Percentiles rank a stretch among this genome's conserved stretches.
These are phyloP conservation scores for Diabrotica balteata DNA, from an alignment of 2,888 invertebrate genomes.

Conservation along the genomic window DNA sequence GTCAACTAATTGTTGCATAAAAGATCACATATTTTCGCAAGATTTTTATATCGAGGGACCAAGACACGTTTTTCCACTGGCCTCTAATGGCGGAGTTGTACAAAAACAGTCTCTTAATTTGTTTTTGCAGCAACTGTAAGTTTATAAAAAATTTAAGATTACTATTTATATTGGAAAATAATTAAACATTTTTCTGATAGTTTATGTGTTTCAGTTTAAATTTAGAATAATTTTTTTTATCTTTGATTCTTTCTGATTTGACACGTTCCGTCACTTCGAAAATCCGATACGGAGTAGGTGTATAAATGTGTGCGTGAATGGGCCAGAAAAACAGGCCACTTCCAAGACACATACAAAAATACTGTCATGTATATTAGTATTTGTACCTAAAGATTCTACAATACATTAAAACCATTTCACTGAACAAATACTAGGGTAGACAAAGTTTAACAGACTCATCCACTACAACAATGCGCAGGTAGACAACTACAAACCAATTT, in stretches of 20 bases:
- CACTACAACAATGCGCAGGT: too few relatives aligned
- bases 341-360: conserved; percentile 35
- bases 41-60: neutral
- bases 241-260: conserved; percentile 28
- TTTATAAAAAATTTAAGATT: neutral
- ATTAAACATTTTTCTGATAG: neutral
- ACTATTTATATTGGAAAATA: conserved; percentile 7
- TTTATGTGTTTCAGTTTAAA: conserved; percentile 19
- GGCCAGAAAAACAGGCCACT: conserved; percentile 48
- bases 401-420: neutral
- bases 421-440: neutral
- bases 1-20: too few relatives aligned
- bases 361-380: conserved; percentile 15
- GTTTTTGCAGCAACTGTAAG: conserved; percentile 14
- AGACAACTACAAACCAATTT: too few relatives aligned
- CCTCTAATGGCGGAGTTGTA: conserved; percentile 2
- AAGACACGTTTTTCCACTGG: neutral
- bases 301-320: conserved; percentile 60
- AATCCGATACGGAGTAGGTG: conserved; percentile 61
- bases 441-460: too few relatives aligned
- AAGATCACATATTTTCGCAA: too few relatives aligned
- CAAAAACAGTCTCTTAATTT: conserved; percentile 17
- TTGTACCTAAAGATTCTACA: neutral
- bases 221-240: conserved; percentile 21
- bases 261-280: conserved; percentile 44